Evolutionary conservation across 2,797 vertebrate genomes (phyloP).

Genomic region (Tragopan temminckii): DNA sequence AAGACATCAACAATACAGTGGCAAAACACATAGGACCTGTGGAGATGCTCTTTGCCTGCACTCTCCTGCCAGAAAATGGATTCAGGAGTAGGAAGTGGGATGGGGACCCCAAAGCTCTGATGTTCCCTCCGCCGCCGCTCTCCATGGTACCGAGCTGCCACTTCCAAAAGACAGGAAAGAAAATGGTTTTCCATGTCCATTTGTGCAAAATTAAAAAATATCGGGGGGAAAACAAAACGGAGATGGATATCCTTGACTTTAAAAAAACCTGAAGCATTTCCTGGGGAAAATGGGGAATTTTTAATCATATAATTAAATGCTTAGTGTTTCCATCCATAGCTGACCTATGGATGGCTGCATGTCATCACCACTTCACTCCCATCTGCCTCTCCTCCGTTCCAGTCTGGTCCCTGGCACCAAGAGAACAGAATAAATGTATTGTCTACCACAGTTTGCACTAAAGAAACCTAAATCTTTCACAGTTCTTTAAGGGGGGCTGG

Average conservation of each 20-base stretch:
- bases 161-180: not conserved
- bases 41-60: rapidly evolving
- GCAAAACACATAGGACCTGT: rapidly evolving
- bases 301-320: not conserved
- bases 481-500: not conserved
- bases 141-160: rapidly evolving
- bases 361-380: not conserved
- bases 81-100: rapidly evolving
- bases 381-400: not conserved
- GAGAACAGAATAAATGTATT: rapidly evolving
- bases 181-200: rapidly evolving
- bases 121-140: not conserved
- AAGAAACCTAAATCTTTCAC: not conserved
- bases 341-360: not conserved
- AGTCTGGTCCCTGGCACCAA: not conserved
- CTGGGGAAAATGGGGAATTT: not conserved
- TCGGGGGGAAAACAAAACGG: not conserved
- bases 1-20: rapidly evolving
- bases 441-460: not conserved
- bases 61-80: rapidly evolving
- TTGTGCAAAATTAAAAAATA: not conserved
- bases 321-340: not conserved
- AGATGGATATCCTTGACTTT: rapidly evolving
- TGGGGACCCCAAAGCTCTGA: not conserved
- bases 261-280: not conserved